Evolutionary conservation across 2,113 vertebrate genomes (phyloP).

Genomic region (Oreochromis aureus): DNA sequence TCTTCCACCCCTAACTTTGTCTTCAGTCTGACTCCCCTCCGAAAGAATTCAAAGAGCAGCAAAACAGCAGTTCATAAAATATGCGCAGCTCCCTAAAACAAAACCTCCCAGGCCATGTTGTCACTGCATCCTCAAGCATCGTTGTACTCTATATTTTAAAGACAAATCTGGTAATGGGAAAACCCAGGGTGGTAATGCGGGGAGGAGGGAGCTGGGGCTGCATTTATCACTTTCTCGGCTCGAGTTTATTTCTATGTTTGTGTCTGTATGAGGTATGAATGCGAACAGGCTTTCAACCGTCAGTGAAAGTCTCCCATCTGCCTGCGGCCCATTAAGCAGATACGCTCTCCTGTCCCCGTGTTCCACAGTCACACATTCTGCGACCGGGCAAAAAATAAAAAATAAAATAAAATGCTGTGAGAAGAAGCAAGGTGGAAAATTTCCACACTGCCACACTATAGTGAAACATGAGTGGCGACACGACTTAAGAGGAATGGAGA

Average conservation of each 20-base stretch:
- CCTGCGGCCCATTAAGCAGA: constrained; percentile 44
- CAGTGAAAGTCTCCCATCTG: constrained; percentile 28
- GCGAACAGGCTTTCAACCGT: constrained; percentile 26
- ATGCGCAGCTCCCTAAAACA: constrained; percentile 56
- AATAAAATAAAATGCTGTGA: background rate
- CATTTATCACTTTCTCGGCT: background rate
- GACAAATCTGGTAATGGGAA: constrained; percentile 48
- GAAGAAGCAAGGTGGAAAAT: constrained; percentile 49
- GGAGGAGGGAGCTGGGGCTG: background rate
- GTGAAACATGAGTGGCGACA: constrained; percentile 47
- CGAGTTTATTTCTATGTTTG: constrained; percentile 8
- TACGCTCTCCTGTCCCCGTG: constrained; percentile 20
- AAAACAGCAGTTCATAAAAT: constrained; percentile 54
- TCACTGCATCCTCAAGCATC: constrained; percentile 36
- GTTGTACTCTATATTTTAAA: background rate
- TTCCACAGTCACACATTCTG: constrained; percentile 32
- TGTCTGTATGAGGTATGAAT: background rate
- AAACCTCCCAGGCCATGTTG: constrained; percentile 35
- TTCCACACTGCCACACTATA: constrained; percentile 47
- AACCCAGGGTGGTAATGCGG: background rate
- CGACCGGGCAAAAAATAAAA: constrained; percentile 17
- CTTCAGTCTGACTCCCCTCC: background rate
- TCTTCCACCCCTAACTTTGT: background rate
- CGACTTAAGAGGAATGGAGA: constrained; percentile 61
- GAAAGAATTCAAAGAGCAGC: constrained; percentile 40